phyloP scores from a whole-genome alignment of 1,140 invertebrate species.

The Pachypeltis micranthus region DNA sequence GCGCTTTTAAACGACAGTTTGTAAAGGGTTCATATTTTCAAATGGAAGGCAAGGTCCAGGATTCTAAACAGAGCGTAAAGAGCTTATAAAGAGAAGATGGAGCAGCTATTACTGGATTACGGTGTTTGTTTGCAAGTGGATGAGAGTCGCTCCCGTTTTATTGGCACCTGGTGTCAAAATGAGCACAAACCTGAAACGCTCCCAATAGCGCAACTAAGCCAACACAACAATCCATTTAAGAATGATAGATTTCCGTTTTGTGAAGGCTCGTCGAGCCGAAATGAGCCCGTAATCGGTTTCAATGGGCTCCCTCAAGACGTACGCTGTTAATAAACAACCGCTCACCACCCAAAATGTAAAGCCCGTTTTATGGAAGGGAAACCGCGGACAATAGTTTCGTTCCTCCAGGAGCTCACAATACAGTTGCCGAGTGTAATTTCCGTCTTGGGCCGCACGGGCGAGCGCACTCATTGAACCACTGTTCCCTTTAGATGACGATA shows the following conservation, averaged over 20 bases:
- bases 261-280: neutral
- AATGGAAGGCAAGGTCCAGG: no score
- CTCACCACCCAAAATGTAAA: neutral
- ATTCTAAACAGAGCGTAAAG: no score
- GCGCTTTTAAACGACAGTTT: no score
- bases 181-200: neutral
- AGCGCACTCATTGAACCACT: neutral
- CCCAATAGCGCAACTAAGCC: neutral
- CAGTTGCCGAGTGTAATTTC: conserved; percentile 1
- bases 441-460: conserved; percentile 5
- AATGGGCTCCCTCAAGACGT: neutral
- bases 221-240: neutral
- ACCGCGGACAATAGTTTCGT: neutral
- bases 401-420: neutral
- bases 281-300: conserved; percentile 7
- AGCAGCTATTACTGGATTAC: no score
- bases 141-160: neutral
- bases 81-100: no score
- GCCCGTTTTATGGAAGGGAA: conserved; percentile 5
- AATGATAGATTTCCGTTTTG: conserved; percentile 1
- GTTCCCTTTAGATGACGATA: neutral
- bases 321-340: neutral
- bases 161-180: conserved; percentile 8
- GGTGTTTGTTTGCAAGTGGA: conserved; percentile 1
- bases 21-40: no score